These are phyloP conservation scores for Frieseomelitta varia DNA, from an alignment of 1,140 invertebrate species.

Conservation along the genomic window DNA sequence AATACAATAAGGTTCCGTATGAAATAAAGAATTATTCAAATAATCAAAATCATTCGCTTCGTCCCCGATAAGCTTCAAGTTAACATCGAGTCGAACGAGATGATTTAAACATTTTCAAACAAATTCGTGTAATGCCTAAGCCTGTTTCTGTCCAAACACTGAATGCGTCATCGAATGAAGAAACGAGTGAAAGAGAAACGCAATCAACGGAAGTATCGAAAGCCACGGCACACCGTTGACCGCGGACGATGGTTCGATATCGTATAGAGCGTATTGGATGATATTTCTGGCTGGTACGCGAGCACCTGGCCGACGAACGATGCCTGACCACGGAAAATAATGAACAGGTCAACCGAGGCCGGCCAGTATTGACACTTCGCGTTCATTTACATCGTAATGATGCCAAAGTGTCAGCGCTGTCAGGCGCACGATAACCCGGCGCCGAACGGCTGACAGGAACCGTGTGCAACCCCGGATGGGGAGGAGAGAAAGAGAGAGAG, in stretches of 20 bases:
- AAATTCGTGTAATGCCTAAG: too few relatives aligned
- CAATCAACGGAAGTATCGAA: not conserved
- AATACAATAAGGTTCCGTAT: too few relatives aligned
- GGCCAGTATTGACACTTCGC: slow-evolving; percentile 60
- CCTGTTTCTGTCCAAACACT: too few relatives aligned
- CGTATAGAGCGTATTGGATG: not conserved
- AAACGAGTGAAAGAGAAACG: not conserved
- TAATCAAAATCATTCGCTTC: too few relatives aligned
- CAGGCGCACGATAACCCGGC: slow-evolving; percentile 61
- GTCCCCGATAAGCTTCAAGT: too few relatives aligned
- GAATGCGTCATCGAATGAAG: not conserved
- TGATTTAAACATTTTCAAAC: too few relatives aligned
- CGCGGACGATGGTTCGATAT: not conserved
- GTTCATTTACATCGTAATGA: slow-evolving; percentile 71
- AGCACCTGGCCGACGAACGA: not conserved
- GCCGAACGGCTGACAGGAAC: slow-evolving; percentile 38
- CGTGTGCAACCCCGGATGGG: too few relatives aligned
- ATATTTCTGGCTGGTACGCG: slow-evolving; percentile 20
- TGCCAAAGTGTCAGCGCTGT: slow-evolving; percentile 65
- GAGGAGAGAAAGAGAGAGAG: too few relatives aligned
- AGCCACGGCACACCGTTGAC: not conserved
- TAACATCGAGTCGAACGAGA: too few relatives aligned
- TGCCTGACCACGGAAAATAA: slow-evolving; percentile 64
- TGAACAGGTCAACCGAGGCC: slow-evolving; percentile 53
- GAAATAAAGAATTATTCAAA: too few relatives aligned